phyloP scores from a whole-genome alignment of 2,797 vertebrate genomes.

The Gallinago nigripennis region DNA sequence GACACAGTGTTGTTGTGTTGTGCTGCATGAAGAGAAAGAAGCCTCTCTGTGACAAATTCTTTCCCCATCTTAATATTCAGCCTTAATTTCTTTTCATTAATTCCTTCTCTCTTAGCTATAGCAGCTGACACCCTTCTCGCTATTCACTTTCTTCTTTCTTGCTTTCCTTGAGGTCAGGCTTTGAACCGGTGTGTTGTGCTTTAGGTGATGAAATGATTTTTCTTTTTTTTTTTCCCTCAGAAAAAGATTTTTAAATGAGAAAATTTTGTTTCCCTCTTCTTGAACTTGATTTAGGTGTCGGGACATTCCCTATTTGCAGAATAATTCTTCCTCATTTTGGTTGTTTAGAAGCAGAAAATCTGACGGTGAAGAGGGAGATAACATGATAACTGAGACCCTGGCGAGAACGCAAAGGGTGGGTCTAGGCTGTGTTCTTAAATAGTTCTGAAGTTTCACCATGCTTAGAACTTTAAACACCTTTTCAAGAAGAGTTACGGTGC shows the following conservation, averaged over 20 bases:
- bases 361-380: neutral
- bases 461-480: neutral
- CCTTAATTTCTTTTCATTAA: slow-evolving; percentile 34
- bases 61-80: neutral
- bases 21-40: neutral
- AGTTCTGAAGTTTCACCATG: neutral
- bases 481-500: neutral
- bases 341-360: neutral
- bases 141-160: slow-evolving; percentile 28
- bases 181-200: slow-evolving; percentile 13
- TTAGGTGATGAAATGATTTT: neutral
- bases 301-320: neutral
- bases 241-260: neutral
- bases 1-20: neutral
- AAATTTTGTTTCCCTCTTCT: neutral
- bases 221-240: rapidly evolving
- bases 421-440: neutral
- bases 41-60: neutral
- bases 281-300: neutral
- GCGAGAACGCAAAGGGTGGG: neutral
- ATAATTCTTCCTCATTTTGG: neutral
- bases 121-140: neutral
- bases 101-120: neutral
- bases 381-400: neutral
- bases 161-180: slow-evolving; percentile 41